phyloP scores from a whole-genome alignment of 2,113 vertebrate species.

The Motacilla tschutschensis region DNA sequence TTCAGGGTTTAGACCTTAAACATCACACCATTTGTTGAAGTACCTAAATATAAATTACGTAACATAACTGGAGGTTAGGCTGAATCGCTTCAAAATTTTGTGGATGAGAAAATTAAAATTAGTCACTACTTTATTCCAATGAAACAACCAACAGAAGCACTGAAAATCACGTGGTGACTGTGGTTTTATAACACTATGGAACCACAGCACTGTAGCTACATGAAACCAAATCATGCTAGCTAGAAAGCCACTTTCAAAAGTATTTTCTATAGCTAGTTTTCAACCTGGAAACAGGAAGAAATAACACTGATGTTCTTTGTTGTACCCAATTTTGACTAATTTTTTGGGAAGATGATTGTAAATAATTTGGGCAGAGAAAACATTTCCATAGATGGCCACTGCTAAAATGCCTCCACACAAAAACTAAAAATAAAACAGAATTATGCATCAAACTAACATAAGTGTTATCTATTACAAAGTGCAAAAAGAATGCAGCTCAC shows the following conservation, averaged over 20 bases:
- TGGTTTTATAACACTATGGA: background rate
- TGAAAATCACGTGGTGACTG: background rate
- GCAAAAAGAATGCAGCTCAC: constrained; percentile 4
- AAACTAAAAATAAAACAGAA: constrained; percentile 40
- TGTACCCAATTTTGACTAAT: background rate
- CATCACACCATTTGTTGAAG: background rate
- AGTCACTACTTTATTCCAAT: background rate
- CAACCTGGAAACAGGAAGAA: background rate
- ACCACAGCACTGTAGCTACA: background rate
- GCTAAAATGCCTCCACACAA: constrained; percentile 5
- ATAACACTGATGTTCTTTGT: background rate
- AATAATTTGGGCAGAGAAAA: constrained; percentile 8
- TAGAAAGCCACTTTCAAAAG: background rate
- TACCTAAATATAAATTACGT: background rate
- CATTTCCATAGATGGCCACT: constrained; percentile 16
- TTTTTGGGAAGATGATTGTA: background rate
- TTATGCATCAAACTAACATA: background rate
- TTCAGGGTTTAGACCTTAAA: background rate
- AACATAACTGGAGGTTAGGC: background rate
- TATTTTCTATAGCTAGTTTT: background rate
- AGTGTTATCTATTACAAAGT: constrained; percentile 24
- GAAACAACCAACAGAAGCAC: background rate
- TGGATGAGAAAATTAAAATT: background rate
- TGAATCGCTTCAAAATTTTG: background rate
- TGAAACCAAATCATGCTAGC: background rate